Conservation (phyloP, 2,113 vertebrate genomes). For the Sakesphorus luctuosus region DNA sequence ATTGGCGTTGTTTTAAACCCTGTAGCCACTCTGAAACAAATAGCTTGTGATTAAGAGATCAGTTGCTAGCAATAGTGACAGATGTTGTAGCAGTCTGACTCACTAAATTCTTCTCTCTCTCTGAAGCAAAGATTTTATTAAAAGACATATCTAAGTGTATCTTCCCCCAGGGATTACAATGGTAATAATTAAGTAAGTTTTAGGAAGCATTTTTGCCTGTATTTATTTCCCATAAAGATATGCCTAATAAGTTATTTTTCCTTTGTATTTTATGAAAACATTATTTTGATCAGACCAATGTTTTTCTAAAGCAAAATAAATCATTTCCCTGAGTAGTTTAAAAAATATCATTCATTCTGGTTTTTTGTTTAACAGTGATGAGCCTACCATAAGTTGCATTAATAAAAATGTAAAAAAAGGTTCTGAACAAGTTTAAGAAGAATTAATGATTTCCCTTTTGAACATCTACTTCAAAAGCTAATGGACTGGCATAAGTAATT, state of each 20-base stretch:
- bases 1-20: slow-evolving; percentile 38
- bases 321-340: background rate
- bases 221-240: slow-evolving; percentile 45
- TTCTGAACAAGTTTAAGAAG: background rate
- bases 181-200: slow-evolving; percentile 28
- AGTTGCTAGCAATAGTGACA: slow-evolving; percentile 55
- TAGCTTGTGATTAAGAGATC: slow-evolving; percentile 68
- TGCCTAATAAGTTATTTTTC: slow-evolving; percentile 37
- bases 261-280: slow-evolving; percentile 14
- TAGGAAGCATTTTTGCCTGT: slow-evolving; percentile 34
- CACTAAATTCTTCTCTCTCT: slow-evolving; percentile 28
- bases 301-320: slow-evolving; percentile 42
- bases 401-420: background rate
- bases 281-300: background rate
- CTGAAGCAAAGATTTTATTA: slow-evolving; percentile 70
- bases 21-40: slow-evolving; percentile 57
- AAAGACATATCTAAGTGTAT: slow-evolving; percentile 49
- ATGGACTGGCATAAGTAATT: background rate
- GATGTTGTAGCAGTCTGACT: slow-evolving; percentile 49
- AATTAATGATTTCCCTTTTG: background rate
- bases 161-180: slow-evolving; percentile 44
- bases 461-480: background rate
- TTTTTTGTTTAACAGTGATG: background rate
- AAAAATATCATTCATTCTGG: background rate
- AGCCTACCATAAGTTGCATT: background rate